phyloP scores from a whole-genome alignment of 2,888 invertebrate genomes.

The Cryptus viduatorius region DNA sequence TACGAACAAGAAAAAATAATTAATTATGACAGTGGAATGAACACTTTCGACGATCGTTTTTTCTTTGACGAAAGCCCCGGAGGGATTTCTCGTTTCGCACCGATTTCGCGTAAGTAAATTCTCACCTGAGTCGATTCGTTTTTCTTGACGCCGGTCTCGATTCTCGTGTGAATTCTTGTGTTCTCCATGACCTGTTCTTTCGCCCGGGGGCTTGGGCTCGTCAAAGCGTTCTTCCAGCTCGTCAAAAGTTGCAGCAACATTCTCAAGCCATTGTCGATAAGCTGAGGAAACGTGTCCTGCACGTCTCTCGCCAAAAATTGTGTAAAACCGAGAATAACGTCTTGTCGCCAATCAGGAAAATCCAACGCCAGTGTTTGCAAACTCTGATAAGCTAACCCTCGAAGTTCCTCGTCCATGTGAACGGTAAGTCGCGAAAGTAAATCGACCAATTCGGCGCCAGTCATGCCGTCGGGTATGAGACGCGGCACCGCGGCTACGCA shows the following conservation, averaged over 20 bases:
- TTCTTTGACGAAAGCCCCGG: not conserved
- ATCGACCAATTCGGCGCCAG: slow-evolving; percentile 96
- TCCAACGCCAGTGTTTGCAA: slow-evolving; percentile 98
- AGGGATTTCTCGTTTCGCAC: not conserved
- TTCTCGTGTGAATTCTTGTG: slow-evolving; percentile 73
- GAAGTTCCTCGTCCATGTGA: slow-evolving; percentile 99
- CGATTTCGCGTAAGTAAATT: not conserved
- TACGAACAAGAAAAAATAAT: too few relatives aligned
- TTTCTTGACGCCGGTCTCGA: slow-evolving; percentile 78
- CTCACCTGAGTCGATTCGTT: slow-evolving; percentile 76
- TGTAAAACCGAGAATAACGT: slow-evolving; percentile 95
- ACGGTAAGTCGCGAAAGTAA: slow-evolving; percentile 96
- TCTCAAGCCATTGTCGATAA: slow-evolving; percentile 96
- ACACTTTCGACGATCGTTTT: not conserved
- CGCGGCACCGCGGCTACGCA: slow-evolving; percentile 99
- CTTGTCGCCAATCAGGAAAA: slow-evolving; percentile 99
- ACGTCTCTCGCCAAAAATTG: slow-evolving; percentile 98
- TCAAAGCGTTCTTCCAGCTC: slow-evolving; percentile 95
- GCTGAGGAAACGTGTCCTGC: slow-evolving; percentile 94
- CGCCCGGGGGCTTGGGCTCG: slow-evolving; percentile 82
- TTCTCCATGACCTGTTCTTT: slow-evolving; percentile 81
- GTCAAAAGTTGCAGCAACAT: slow-evolving; percentile 96
- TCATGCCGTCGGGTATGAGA: slow-evolving; percentile 99
- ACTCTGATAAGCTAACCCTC: slow-evolving; percentile 97
- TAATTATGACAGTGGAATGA: too few relatives aligned